These are phyloP conservation scores for Amphiduros pacificus DNA, from an alignment of 2,888 invertebrate genomes.

Conservation along the genomic window DNA sequence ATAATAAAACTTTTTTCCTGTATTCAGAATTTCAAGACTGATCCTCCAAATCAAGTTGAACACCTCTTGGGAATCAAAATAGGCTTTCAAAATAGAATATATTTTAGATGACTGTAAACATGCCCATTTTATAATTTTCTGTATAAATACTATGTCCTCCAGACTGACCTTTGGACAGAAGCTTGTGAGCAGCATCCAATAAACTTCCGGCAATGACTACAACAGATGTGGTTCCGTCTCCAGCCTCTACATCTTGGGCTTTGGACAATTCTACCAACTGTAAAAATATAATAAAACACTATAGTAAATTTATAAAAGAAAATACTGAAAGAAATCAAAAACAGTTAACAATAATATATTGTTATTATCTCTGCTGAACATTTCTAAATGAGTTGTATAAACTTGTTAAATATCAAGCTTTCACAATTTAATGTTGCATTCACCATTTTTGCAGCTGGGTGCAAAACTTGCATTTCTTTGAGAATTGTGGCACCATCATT, in stretches of 20 bases:
- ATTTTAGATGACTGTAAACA: too few species aligned
- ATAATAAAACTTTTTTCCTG: too few species aligned
- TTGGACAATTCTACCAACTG: slow-evolving; percentile 96
- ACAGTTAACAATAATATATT: not conserved
- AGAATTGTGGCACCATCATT: slow-evolving; percentile 99
- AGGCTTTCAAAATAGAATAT: too few species aligned
- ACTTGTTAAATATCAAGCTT: not conserved
- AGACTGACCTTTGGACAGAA: slow-evolving; percentile 74
- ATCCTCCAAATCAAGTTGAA: too few species aligned
- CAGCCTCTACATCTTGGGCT: slow-evolving; percentile 98
- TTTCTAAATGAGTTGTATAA: not conserved
- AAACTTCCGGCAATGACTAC: slow-evolving; percentile 96
- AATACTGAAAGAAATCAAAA: not conserved
- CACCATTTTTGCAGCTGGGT: slow-evolving; percentile 99
- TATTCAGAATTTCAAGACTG: too few species aligned
- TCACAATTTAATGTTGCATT: not conserved
- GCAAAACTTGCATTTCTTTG: slow-evolving; percentile 97
- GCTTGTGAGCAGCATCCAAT: slow-evolving; percentile 89
- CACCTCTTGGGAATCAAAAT: too few species aligned
- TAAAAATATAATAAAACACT: slow-evolving; percentile 36
- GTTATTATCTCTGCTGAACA: not conserved
- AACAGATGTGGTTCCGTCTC: slow-evolving; percentile 98
- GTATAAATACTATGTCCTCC: too few species aligned
- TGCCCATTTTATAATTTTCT: too few species aligned
- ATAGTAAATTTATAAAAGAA: not conserved